phyloP scores from a whole-genome alignment of 2,888 invertebrate genomes.

The Rhorus exstirpatorius region DNA sequence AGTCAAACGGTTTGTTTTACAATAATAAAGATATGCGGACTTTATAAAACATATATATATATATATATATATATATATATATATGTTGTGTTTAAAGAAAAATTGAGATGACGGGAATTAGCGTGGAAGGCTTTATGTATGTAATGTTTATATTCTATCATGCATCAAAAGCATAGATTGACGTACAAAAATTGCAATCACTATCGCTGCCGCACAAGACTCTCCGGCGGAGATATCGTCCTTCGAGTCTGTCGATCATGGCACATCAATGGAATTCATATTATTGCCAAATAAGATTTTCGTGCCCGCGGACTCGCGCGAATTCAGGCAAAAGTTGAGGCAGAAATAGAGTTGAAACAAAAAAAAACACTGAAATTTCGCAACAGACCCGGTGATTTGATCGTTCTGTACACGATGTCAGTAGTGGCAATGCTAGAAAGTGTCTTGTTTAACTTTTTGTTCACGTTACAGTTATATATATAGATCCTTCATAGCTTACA shows the following conservation, averaged over 20 bases:
- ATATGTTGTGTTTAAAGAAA: too few relatives aligned
- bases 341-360: constrained; percentile 16
- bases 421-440: constrained; percentile 67
- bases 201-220: constrained; percentile 21
- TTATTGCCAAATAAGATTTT: constrained; percentile 54
- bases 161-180: constrained; percentile 19
- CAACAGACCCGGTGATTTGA: constrained; percentile 46
- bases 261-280: constrained; percentile 61
- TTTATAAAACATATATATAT: neutral
- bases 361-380: constrained; percentile 52
- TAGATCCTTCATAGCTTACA: too few relatives aligned
- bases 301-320: constrained; percentile 48
- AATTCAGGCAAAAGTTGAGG: constrained; percentile 33
- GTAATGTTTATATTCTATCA: neutral
- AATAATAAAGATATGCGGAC: too few relatives aligned
- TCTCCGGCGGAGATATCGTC: constrained; percentile 64
- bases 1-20: too few relatives aligned
- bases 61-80: neutral
- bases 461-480: constrained; percentile 34
- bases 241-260: constrained; percentile 53
- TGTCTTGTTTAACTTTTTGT: constrained; percentile 60
- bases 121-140: neutral
- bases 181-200: constrained; percentile 43
- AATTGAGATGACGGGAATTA: neutral
- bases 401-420: constrained; percentile 35